A percentile compares a stretch with the other conserved stretches of the same genome.
Evolutionary conservation across 2,113 vertebrate species (phyloP).

Genomic region (Sterrhoptilus dennistouni): DNA sequence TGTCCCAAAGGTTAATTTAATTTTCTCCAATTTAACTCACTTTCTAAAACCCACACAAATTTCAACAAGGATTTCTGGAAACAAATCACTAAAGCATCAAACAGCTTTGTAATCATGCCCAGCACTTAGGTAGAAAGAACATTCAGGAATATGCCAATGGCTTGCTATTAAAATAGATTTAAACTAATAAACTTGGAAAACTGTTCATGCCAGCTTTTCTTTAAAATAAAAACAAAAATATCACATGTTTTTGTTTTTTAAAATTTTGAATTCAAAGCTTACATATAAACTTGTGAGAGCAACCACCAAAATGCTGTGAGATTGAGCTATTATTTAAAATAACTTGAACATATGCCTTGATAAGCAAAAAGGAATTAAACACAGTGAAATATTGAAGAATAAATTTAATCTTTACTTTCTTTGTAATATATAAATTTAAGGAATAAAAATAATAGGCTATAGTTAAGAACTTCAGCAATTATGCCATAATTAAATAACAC

Average conservation of each 20-base stretch:
- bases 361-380: not conserved
- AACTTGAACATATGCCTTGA: not conserved
- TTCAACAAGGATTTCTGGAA: not conserved
- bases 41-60: not conserved
- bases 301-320: not conserved
- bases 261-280: not conserved
- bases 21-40: not conserved
- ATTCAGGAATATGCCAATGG: not conserved
- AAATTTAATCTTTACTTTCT: not conserved
- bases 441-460: not conserved
- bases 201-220: not conserved
- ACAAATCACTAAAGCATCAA: not conserved
- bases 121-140: not conserved
- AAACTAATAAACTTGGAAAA: not conserved
- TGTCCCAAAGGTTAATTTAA: conserved; percentile 19
- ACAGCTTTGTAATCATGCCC: not conserved
- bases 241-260: rapidly evolving
- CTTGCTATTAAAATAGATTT: not conserved
- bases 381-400: not conserved
- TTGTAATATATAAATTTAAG: not conserved
- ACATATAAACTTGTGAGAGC: not conserved
- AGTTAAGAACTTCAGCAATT: not conserved
- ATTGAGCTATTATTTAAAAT: not conserved
- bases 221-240: not conserved
- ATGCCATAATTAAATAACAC: not conserved